phyloP scores from a whole-genome alignment of 2,888 invertebrate species.

The Argynnis bischoffii region DNA sequence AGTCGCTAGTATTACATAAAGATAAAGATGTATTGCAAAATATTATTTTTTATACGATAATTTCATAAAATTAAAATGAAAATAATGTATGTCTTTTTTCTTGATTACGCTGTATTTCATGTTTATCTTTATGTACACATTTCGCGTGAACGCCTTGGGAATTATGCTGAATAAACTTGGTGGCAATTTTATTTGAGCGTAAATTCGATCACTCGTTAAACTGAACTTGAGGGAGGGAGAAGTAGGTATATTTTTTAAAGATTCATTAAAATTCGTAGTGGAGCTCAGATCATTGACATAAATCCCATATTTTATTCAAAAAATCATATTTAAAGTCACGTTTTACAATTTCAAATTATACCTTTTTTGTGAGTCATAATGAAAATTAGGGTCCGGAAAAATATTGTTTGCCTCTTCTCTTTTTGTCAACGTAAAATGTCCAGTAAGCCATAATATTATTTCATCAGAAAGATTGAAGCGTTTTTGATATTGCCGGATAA shows the following conservation, averaged over 20 bases:
- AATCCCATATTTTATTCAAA: too few relatives aligned
- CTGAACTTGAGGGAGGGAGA: background rate
- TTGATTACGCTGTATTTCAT: background rate
- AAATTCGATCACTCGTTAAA: constrained; percentile 5
- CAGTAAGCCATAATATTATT: constrained; percentile 13
- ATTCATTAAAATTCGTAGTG: too few relatives aligned
- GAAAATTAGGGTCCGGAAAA: background rate
- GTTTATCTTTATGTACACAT: constrained; percentile 3
- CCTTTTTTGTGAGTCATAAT: too few relatives aligned
- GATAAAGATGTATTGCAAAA: too few relatives aligned
- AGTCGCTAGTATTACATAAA: too few relatives aligned
- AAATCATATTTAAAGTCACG: too few relatives aligned
- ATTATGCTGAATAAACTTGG: constrained; percentile 1
- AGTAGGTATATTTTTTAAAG: too few relatives aligned
- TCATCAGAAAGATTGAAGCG: constrained; percentile 17
- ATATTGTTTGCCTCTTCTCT: background rate
- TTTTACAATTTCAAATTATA: too few relatives aligned
- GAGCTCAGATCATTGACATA: too few relatives aligned
- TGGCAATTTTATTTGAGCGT: constrained; percentile 5
- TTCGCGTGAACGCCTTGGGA: background rate
- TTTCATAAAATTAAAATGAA: too few relatives aligned
- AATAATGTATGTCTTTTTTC: background rate
- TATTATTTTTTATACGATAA: too few relatives aligned
- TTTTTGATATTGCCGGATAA: constrained; percentile 34
- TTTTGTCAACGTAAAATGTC: background rate